Evolutionary conservation across 2,888 invertebrate genomes (phyloP), one percentile per base, ranked within the genome.

Genomic region (Desoria tigrina): DNA sequence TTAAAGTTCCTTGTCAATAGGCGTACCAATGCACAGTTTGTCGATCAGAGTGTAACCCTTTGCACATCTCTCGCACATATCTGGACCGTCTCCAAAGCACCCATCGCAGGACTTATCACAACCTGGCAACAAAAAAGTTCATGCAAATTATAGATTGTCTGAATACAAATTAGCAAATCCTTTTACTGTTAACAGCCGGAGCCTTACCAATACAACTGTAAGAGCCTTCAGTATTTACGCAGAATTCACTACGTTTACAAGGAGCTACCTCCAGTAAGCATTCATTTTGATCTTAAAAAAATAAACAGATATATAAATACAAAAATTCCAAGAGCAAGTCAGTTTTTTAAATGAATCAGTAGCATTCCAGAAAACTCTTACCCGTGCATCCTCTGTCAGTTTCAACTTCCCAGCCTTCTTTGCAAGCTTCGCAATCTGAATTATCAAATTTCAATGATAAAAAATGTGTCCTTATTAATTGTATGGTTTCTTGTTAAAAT

Each of bases 251-350:
- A 28, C 78, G 79, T 26, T 81, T 78, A 77, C 87, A 87, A 6
- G 81, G 79, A 1, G 83, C 81, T 0, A 82, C 82, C 14, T 81
- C 78, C 32, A 83, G 81, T 4, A 87, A 80, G 80, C 95, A 96
- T 80, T 95, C 95, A 78, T 95, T 88, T 0, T 93, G 79, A 79
- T 95, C 95, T n/a, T n/a, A n/a, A n/a, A n/a, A n/a, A n/a, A n/a
- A n/a, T n/a, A n/a, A n/a, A n/a, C n/a, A n/a, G n/a, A n/a, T n/a
- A n/a, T n/a, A n/a, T n/a, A n/a, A n/a, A n/a, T n/a, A n/a, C n/a
- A n/a, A n/a, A n/a, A n/a, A n/a, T n/a, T n/a, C n/a, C n/a, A n/a
- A n/a, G n/a, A n/a, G n/a, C n/a, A n/a, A n/a, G n/a, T n/a, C n/a
- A n/a, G n/a, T n/a, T n/a, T n/a, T n/a, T n/a, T n/a, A n/a, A n/a